Base-by-base conservation (phyloP, 2,888 invertebrate genomes). In the Apodemia duryi region DNA sequence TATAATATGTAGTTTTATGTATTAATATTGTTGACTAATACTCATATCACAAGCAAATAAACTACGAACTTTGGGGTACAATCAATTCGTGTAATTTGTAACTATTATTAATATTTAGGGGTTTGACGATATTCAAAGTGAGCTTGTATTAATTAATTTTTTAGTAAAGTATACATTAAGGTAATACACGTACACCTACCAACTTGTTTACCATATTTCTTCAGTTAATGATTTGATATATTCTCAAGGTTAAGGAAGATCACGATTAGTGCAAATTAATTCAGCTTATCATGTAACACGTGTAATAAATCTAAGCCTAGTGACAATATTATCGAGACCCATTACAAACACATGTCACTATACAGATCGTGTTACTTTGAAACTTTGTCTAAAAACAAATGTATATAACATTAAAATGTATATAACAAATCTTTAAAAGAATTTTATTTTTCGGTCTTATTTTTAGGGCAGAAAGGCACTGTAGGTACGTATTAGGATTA, bases 231-330 rank as follows among this genome's bases (percentile, higher is more conserved):
- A 29, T 29, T 10, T 28, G 9, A 57, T 57, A 29, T 32, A 57
- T 29, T 57, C 54, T 11, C 54, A 57, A 57, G 54, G 54, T 57
- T 57, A 57, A 57, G 29, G 52, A 52, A 52, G 54, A 57, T 57
- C 54, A 57, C 54, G 54, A 57, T 32, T 32, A 57, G 32, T 32
- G 54, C 29, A 29, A 57, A 57, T 29, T 57, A 29, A 57, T 57
- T 57, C 54, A 32, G 6, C 32, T 10, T 28, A 57, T 57, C 54
- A 11, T 32, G 54, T 11, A 57, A 57, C 13, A 57, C 11, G 29
- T 57, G 32, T 13, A 28, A 57, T 57, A 57, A 57, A 57, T 57
- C 54, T 10, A 10, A 11, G 29, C 29, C 28, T 57, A 57, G 54
- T 57, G 54, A 11, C 54, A 57, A 57, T 57, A 13, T 57, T 32